Evolutionary conservation across 2,888 invertebrate species (phyloP), one percentile per base, ranked within the genome.

Genomic region (Harpalus rufipes): DNA sequence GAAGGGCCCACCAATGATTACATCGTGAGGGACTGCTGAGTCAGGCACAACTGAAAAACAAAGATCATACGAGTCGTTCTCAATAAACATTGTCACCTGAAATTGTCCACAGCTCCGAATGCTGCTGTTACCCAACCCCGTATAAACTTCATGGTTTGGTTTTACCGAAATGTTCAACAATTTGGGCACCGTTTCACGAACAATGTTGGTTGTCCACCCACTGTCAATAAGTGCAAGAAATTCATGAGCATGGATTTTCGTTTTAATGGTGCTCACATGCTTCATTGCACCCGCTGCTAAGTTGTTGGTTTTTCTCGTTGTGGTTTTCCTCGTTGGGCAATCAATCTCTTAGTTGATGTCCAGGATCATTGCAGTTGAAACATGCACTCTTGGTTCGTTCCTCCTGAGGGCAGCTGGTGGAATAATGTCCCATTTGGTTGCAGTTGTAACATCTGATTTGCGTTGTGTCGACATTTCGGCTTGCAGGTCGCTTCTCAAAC

Each of bases 41-140:
- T 81, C 63, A 16, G 81, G 74, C 7, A 85, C 81, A 8, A 85
- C 81, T 14, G 56, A 59, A 51, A 80, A 81, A 59, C 32, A 32
- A 25, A 85, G 12, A 10, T 4, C 1, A 14, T 14, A 44, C 0
- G 21, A 7, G 0, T 58, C 25, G 5, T 51, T 16, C 1, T 25
- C 25, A 25, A 7, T 79, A 12, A 21, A 51, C 0, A 21, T 16
- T 25, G 25, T 25, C 3, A 3, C 8, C 2, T n/a, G 7, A 10
- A 25, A 1, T 12, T 12, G 25, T 56, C 39, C 39, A 21, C 12
- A 8, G 14, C 58, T 59, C 1, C n/a, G 39, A 1, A 79, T 10
- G n/a, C 16, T 58, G 4, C 56, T 59, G 12, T 10, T 59, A 12
- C 61, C 61, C 3, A 25, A 5, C 0, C 80, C 80, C n/a, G 56